Base-by-base conservation (phyloP, 2,888 invertebrate genomes). In the Melieria omissa region DNA sequence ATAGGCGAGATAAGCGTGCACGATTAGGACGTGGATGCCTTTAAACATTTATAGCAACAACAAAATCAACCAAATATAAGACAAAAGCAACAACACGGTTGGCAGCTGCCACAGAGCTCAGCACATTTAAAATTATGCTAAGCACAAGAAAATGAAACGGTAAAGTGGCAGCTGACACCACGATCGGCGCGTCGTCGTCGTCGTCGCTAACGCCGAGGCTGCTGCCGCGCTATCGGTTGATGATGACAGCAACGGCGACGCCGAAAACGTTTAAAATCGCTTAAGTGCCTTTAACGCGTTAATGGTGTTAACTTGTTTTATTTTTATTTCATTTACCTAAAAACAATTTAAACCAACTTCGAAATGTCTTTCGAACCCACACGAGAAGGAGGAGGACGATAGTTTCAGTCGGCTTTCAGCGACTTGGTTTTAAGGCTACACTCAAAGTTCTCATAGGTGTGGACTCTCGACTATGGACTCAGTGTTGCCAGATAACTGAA, bases 271-370 rank as follows among this genome's bases (percentile, higher is more conserved):
- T 75, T 73, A 73, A 72, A 73, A 71, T 68, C 71, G 69, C 73
- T 79, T 83, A 83, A 83, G 81, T 82, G 84, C 80, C 80, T 84
- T 84, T 83, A 84, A 84, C 84, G 81, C 82, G 81, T 83, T 83
- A 81, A 82, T 81, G 83, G 83, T 81, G 83, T 84, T 83, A 84
- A 81, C 69, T 61, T 76, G 80, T 79, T 81, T 81, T 80, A 80
- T 52, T 70, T 55, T 42, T 65, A 55, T 65, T 60, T 65, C 80
- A 82, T 80, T 81, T 79, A 80, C 81, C 80, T 81, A 80, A 81
- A 81, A 82, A 80, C 80, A 81, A 81, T 82, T 82, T 81, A 79
- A 81, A 78, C 77, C 79, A 81, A 82, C 81, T 80, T 78, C 73
- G 74, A 76, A 75, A 75, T 81, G 64, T 70, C 58, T 70, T 73